Evolutionary conservation across 1,140 invertebrate genomes (phyloP).

Genomic region (Drosophila arawakana): DNA sequence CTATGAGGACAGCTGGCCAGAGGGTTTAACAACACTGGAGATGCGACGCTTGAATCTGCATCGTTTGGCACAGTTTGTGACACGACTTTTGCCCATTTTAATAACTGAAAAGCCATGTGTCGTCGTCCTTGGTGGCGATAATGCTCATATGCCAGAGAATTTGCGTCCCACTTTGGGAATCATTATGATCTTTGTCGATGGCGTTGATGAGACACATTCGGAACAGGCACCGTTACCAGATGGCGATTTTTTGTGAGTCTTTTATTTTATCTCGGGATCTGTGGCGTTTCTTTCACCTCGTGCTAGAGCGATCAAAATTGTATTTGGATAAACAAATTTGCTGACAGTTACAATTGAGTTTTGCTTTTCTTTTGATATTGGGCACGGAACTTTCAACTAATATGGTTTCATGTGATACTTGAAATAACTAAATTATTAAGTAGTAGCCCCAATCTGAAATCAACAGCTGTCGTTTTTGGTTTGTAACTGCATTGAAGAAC

Average conservation of each 20-base stretch:
- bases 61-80: conserved; percentile 41
- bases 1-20: conserved; percentile 66
- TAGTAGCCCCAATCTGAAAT: neutral
- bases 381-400: neutral
- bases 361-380: neutral
- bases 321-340: conserved; percentile 20
- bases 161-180: conserved; percentile 47
- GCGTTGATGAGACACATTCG: conserved; percentile 47
- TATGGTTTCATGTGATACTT: neutral
- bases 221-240: conserved; percentile 15
- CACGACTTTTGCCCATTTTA: conserved; percentile 38
- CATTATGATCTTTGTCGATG: conserved; percentile 63
- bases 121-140: conserved; percentile 55
- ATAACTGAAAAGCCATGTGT: conserved; percentile 49
- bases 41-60: conserved; percentile 49
- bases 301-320: conserved; percentile 35
- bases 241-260: conserved; percentile 18
- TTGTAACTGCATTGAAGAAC: no score
- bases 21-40: conserved; percentile 51
- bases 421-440: neutral
- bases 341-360: conserved; percentile 5
- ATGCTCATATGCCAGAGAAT: conserved; percentile 64
- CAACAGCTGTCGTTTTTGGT: neutral
- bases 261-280: neutral
- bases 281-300: conserved; percentile 11